Base-by-base conservation (phyloP, 2,797 vertebrate species). In the Pantherophis alleghaniensis region DNA sequence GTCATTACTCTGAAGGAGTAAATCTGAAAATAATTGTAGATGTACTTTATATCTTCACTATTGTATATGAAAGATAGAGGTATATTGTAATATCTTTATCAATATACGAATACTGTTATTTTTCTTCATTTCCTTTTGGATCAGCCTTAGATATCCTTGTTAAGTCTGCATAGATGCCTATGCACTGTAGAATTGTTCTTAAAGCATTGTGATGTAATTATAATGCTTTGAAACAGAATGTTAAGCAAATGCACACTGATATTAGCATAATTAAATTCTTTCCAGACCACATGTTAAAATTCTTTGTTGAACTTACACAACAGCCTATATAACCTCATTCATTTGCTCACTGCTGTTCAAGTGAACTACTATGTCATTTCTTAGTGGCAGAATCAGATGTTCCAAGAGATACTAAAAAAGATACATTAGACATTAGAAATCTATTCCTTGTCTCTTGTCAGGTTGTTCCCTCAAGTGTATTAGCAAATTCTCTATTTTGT, bases 351-450 rank as follows among this genome's bases (percentile, higher is more conserved):
- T 91, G 13, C 74, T 88, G 12, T 88, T 96, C 95, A 93, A 94
- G 83, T 94, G 95, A 95, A n/a, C 91, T 92, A 59, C 83, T 95
- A 55, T 79, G 91, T 95, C 0, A 4, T 94, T 89, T 93, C 90
- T 69, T 92, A 7, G 60, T 93, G 51, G n/a, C 90, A 95, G 92
- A 94, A 93, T 47, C 94, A 56, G 93, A 28, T 90, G 10, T 95
- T 94, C 89, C 95, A 96, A 94, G 87, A 95, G 74, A 94, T 87
- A 96, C 94, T 95, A 56, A 10, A 61, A 93, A 95, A 95, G 4
- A 88, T 24, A 92, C 90, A 37, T 66, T 95, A 1, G 0, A 37
- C 94, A 92, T 90, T 83, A 51, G 88, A 92, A 91, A 32, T 79
- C 55, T 89, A 20, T 91, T 92, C 90, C 63, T 92, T 94, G 95